Conservation (phyloP, 2,888 invertebrate genomes). For the Tenthredo mesomela region DNA sequence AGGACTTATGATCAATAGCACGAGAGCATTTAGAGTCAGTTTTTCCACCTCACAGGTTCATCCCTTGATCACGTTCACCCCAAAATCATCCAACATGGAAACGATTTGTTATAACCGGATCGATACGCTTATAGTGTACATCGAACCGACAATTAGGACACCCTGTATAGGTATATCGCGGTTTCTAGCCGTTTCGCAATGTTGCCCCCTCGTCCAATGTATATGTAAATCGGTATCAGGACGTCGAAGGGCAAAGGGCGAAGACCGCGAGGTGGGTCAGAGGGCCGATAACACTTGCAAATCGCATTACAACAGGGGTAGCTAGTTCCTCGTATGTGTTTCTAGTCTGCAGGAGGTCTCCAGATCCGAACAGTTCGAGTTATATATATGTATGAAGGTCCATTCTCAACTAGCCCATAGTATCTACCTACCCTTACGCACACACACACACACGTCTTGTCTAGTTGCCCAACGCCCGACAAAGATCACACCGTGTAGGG, state of each 20-base stretch:
- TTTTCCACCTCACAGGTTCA: not conserved
- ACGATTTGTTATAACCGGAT: not conserved
- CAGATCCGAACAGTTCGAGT: not conserved
- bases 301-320: conserved; percentile 72
- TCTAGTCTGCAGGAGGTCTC: not conserved
- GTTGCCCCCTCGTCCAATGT: conserved; percentile 57
- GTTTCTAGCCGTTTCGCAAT: conserved; percentile 6
- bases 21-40: not conserved
- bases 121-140: not conserved
- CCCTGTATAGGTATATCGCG: not conserved
- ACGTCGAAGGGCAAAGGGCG: conserved; percentile 55
- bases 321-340: not conserved
- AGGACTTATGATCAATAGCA: not conserved
- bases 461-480: not conserved
- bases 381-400: not conserved
- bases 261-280: conserved; percentile 36
- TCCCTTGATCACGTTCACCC: not conserved
- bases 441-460: not conserved
- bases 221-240: conserved; percentile 72
- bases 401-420: not conserved
- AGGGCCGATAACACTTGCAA: conserved; percentile 75
- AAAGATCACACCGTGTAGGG: conserved; percentile 14
- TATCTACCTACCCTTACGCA: not conserved
- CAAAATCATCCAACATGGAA: not conserved
- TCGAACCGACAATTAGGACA: conserved; percentile 1